Evolutionary conservation across 2,113 vertebrate genomes (phyloP).

Genomic region (Gallinago undulata): DNA sequence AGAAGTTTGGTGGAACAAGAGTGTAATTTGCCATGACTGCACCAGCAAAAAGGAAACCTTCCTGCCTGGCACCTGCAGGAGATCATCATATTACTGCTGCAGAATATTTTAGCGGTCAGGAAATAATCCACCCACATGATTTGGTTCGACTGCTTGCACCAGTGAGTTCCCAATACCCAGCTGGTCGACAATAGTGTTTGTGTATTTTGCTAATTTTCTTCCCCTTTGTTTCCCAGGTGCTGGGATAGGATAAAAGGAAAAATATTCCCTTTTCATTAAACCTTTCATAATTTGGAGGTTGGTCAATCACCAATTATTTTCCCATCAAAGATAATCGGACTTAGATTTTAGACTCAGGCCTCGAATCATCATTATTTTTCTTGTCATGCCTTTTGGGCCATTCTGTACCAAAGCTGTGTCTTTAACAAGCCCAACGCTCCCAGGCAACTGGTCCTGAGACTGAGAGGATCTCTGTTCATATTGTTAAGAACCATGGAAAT

Average conservation of each 20-base stretch:
- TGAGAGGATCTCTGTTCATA: background rate
- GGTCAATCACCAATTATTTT: slow-evolving; percentile 19
- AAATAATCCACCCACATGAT: background rate
- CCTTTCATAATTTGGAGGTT: background rate
- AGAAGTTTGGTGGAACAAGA: background rate
- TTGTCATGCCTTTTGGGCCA: background rate
- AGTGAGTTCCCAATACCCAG: background rate
- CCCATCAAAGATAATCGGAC: background rate
- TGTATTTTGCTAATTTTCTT: background rate
- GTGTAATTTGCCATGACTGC: background rate
- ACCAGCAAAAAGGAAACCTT: background rate
- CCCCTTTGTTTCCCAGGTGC: background rate
- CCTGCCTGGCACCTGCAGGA: slow-evolving; percentile 16
- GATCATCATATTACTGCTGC: background rate
- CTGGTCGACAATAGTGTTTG: accelerated
- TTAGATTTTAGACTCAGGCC: background rate
- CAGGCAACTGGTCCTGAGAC: background rate
- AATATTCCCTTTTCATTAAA: background rate
- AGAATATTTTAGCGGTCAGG: background rate
- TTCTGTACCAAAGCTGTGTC: background rate
- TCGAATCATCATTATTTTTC: background rate
- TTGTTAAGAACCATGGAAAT: background rate
- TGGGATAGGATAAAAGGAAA: background rate
- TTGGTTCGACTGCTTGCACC: background rate
- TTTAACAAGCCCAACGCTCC: background rate